phyloP scores from a whole-genome alignment of 2,888 invertebrate species.

The Xanthorhoe designata region DNA sequence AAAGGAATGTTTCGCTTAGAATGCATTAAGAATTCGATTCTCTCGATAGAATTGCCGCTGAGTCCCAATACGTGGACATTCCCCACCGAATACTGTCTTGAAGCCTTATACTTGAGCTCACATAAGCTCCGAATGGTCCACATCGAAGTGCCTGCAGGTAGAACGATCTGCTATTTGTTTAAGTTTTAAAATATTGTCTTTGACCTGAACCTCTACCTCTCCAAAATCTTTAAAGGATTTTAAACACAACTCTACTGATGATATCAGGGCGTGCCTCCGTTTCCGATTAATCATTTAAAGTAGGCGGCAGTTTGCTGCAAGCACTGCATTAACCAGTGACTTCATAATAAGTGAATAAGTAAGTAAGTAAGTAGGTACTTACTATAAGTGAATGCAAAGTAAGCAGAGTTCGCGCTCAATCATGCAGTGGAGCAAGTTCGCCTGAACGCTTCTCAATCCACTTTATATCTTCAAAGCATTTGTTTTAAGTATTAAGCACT shows the following conservation, averaged over 20 bases:
- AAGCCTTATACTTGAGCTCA: neutral
- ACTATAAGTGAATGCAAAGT: constrained; percentile 19
- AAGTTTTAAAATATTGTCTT: neutral
- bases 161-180: neutral
- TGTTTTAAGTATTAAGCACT: neutral
- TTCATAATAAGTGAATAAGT: no score
- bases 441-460: neutral
- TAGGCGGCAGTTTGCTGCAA: neutral
- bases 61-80: neutral
- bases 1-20: neutral
- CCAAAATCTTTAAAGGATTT: no score
- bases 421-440: constrained; percentile 9
- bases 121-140: neutral
- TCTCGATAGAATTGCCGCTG: neutral
- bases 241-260: no score
- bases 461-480: neutral
- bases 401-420: constrained; percentile 6
- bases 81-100: neutral
- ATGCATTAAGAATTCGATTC: neutral
- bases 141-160: neutral
- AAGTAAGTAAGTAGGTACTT: no score
- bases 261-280: no score
- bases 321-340: constrained; percentile 4
- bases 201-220: neutral
- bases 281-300: no score